Evolutionary conservation across 2,888 invertebrate species (phyloP).

Genomic region (Polydrusus cervinus): DNA sequence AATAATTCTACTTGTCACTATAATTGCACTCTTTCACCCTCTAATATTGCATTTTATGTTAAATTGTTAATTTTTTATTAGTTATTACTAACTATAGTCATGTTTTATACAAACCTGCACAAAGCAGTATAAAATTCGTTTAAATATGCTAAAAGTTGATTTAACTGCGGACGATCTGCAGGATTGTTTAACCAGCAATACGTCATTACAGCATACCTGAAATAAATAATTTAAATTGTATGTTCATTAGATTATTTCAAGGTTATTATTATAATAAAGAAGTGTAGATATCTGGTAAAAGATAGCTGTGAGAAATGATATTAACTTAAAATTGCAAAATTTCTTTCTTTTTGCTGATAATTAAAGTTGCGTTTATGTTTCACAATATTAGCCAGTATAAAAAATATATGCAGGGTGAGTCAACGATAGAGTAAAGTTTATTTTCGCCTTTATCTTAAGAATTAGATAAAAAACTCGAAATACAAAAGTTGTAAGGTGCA

Average conservation of each 20-base stretch:
- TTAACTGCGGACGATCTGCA: constrained; percentile 79
- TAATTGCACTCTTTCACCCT: background rate
- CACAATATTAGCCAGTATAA: background rate
- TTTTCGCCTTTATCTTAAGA: no score
- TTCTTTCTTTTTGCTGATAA: constrained; percentile 25
- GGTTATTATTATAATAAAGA: constrained; percentile 48
- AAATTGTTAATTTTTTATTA: constrained; percentile 10
- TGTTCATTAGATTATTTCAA: constrained; percentile 51
- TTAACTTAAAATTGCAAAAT: constrained; percentile 25
- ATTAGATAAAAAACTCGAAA: no score
- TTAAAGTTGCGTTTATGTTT: constrained; percentile 1
- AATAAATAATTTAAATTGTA: constrained; percentile 53
- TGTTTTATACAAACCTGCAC: constrained; percentile 77
- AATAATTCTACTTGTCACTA: no score
- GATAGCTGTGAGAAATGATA: constrained; percentile 51
- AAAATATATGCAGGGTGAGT: no score
- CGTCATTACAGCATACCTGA: constrained; percentile 82
- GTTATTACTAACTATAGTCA: background rate
- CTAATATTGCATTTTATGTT: constrained; percentile 13
- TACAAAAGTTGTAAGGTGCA: no score
- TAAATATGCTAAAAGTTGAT: constrained; percentile 81
- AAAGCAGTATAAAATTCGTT: constrained; percentile 84
- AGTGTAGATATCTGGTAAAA: constrained; percentile 42
- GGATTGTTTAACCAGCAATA: constrained; percentile 82
- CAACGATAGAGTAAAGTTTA: no score